Percentiles rank a stretch among this genome's conserved stretches.
Evolutionary conservation across 2,113 vertebrate species (phyloP).

Genomic region (Danionella cerebrum): DNA sequence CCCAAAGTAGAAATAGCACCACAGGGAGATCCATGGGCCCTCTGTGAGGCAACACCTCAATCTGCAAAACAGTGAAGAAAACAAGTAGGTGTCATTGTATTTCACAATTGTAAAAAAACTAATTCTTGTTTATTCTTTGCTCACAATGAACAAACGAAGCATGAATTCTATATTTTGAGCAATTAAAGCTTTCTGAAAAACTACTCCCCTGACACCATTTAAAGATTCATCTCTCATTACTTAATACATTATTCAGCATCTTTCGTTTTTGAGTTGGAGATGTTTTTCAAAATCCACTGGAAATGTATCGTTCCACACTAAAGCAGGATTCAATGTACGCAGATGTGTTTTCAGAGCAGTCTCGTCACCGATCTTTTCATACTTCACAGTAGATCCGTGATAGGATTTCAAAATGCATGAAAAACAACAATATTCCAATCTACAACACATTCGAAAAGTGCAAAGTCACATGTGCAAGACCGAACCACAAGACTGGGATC

Average conservation of each 20-base stretch:
- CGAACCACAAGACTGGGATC: no score
- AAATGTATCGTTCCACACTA: no score
- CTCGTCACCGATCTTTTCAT: no score
- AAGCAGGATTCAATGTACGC: no score
- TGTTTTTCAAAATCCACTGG: no score
- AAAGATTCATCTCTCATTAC: constrained; percentile 33
- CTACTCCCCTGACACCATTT: constrained; percentile 10
- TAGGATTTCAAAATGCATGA: no score
- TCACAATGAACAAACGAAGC: neutral
- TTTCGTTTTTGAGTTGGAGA: constrained; percentile 15
- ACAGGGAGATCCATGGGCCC: constrained; percentile 61
- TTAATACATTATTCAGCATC: constrained; percentile 31
- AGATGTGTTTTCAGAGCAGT: no score
- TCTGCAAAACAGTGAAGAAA: constrained; percentile 31
- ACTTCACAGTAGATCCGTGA: no score
- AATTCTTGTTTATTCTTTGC: neutral
- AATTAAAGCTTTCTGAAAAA: constrained; percentile 26
- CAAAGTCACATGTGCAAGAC: no score
- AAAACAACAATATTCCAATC: no score
- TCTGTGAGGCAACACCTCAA: constrained; percentile 20
- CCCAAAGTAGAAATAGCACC: constrained; percentile 54
- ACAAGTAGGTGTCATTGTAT: neutral
- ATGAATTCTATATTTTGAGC: no score
- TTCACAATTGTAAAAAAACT: neutral
- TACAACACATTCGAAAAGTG: no score